Evolutionary conservation across 2,797 vertebrate species (phyloP), one percentile per base, ranked within the genome.

Genomic region (Sebastes nivosus): DNA sequence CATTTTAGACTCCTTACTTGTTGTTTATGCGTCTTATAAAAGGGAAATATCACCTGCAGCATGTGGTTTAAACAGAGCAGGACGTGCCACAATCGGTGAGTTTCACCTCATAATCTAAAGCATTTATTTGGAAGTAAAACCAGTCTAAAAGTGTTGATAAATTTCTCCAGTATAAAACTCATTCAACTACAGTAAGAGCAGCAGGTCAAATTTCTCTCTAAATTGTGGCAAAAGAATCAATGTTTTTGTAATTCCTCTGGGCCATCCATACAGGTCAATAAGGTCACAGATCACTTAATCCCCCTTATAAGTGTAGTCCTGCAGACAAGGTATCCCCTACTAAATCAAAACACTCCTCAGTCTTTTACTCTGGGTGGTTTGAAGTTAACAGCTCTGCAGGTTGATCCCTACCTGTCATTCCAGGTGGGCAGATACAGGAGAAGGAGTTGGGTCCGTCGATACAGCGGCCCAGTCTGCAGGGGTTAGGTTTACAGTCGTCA

Each of bases 351-450:
- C 5, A 0, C 8, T 54, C 22, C 60, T 2, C 0, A 27, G 22
- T 11, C 12, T 20, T 20, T 36, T 24, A 11, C 20, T 50, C 2
- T 12, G 2, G 4, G 52, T 2, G 6, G 11, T 65, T 16, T 27
- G 27, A 34, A 27, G 24, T 3, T 1, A 22, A 25, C 11, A 3
- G 34, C 3, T 30, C 24, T 9, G 46, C 67, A 42, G 61, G 34
- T 8, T 0, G 30, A 24, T 69, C 75, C 71, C 87, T 92, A 97
- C 97, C 97, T 91, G 95, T 96, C 86, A 96, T 88, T 46, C 96
- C 97, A 18, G 92, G 86, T 4, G 96, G 96, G 79, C 97, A 99
- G 89, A 95, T 77, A 79, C 97, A 99, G 86, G 93, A 94, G 88
- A 98, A 98, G 82, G 92, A 92, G 89, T 95, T 95, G 74, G 94